Percentiles rank a stretch among this genome's conserved stretches.
Conservation (phyloP, 2,113 vertebrate species). For the Pseudonaja textilis region DNA sequence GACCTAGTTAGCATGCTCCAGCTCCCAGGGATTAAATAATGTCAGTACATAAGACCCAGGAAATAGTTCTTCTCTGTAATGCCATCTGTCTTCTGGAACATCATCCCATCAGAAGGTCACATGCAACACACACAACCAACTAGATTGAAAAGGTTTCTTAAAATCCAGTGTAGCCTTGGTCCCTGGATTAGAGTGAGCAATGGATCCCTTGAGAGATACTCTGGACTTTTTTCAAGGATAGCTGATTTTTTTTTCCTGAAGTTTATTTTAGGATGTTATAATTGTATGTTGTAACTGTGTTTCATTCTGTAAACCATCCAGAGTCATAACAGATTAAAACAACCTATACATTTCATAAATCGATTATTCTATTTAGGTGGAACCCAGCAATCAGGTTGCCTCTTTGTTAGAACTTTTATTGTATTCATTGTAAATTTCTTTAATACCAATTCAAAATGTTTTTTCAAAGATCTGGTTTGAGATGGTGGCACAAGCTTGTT, state of each 20-base stretch:
- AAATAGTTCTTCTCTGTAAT: background rate
- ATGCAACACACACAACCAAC: background rate
- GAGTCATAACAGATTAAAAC: background rate
- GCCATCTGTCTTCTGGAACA: background rate
- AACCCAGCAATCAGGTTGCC: background rate
- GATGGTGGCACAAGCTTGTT: background rate
- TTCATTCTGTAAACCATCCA: background rate
- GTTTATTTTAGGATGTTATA: background rate
- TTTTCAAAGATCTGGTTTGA: slow-evolving; percentile 9
- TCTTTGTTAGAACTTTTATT: background rate
- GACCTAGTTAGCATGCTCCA: background rate
- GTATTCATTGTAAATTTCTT: background rate
- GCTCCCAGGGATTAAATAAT: background rate
- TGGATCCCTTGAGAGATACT: background rate
- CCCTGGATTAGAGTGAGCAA: background rate
- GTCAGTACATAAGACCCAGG: background rate
- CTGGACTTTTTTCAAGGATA: background rate
- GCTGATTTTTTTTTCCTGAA: background rate
- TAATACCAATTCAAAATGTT: background rate
- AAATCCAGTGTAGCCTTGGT: background rate
- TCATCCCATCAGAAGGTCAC: background rate
- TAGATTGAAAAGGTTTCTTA: background rate
- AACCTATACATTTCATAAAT: background rate
- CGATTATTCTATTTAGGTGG: background rate
- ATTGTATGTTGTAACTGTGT: background rate